Percentiles rank a stretch among this genome's conserved stretches.
Evolutionary conservation across 2,113 vertebrate species (phyloP).

Genomic region (Thryonomys swinderianus): DNA sequence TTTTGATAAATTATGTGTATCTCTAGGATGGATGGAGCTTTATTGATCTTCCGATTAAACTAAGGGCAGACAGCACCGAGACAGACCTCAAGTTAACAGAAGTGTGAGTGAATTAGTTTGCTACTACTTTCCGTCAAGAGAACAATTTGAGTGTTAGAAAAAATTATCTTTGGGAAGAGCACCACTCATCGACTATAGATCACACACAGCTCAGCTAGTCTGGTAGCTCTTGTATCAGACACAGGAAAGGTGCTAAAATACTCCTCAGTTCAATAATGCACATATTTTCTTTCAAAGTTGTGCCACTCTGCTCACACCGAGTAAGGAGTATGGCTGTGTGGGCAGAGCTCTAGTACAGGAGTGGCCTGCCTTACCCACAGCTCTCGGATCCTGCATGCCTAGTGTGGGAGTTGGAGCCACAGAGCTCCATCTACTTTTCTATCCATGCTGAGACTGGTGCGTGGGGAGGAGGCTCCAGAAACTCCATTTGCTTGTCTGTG

Average conservation of each 20-base stretch:
- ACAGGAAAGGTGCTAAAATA: background rate
- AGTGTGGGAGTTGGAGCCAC: too few species aligned
- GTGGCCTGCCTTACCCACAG: too few species aligned
- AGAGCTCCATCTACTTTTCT: too few species aligned
- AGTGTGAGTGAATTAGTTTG: background rate
- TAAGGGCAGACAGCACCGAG: background rate
- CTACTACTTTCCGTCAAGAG: background rate
- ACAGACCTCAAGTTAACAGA: background rate
- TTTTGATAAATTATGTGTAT: conserved; percentile 33
- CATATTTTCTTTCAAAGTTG: background rate
- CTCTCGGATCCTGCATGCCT: too few species aligned
- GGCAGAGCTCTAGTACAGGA: too few species aligned
- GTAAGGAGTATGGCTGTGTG: too few species aligned
- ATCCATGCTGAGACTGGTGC: too few species aligned
- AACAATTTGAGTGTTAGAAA: background rate
- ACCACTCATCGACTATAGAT: background rate
- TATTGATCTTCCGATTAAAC: background rate
- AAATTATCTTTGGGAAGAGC: background rate
- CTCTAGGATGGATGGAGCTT: background rate
- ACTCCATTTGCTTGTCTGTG: too few species aligned
- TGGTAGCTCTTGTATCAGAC: background rate
- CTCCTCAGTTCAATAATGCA: background rate
- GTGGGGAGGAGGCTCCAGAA: too few species aligned
- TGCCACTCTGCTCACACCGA: background rate
- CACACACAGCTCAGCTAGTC: background rate